Percentiles rank a stretch among this genome's conserved stretches.
These are phyloP conservation scores for Rhopalosiphum maidis DNA, from an alignment of 1,140 invertebrate species.

Conservation along the genomic window DNA sequence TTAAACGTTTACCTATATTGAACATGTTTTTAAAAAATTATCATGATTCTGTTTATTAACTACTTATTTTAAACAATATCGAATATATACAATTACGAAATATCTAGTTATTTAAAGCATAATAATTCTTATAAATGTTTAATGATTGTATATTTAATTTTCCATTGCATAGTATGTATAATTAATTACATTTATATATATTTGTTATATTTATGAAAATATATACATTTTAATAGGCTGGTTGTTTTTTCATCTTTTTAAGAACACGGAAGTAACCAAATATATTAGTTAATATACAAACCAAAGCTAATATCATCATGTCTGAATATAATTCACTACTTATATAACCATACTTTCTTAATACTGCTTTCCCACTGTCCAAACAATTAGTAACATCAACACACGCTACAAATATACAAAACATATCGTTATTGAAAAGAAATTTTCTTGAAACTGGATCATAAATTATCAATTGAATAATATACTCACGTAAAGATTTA, in stretches of 20 bases:
- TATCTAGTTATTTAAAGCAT: not conserved
- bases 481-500: conserved; percentile 5
- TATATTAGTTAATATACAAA: conserved; percentile 1
- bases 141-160: not conserved
- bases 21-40: not conserved
- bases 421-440: not conserved
- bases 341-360: conserved; percentile 13
- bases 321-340: not conserved
- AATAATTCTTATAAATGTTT: not conserved
- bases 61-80: not conserved
- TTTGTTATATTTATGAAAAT: not conserved
- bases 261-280: conserved; percentile 20
- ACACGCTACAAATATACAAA: conserved; percentile 3
- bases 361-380: conserved; percentile 6
- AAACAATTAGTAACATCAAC: conserved; percentile 26
- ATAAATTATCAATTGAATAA: not conserved
- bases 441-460: not conserved
- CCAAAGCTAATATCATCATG: not conserved
- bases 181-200: not conserved
- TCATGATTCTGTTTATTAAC: not conserved
- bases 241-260: conserved; percentile 39
- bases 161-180: not conserved
- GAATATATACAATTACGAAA: not conserved
- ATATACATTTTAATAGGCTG: conserved; percentile 2
- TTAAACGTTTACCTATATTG: not conserved